Conservation (phyloP, 2,888 invertebrate genomes). For the Pristionchus fissidentatus region DNA sequence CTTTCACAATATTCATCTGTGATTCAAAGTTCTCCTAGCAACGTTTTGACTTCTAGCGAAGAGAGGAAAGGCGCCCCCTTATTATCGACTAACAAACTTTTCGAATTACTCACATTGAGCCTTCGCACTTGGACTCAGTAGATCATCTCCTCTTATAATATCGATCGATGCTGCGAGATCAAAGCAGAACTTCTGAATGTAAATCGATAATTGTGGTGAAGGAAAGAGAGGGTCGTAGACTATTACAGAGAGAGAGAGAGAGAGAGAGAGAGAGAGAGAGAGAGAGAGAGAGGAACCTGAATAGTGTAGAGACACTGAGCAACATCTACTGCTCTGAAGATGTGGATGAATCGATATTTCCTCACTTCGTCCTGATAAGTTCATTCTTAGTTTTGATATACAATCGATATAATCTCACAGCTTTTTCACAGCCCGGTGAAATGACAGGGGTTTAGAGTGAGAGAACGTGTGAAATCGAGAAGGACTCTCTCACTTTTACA, state of each 20-base stretch:
- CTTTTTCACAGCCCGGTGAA: too few relatives aligned
- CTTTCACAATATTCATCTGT: too few relatives aligned
- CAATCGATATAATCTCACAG: too few relatives aligned
- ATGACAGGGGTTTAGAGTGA: too few relatives aligned
- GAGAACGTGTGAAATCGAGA: too few relatives aligned
- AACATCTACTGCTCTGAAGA: slow-evolving; percentile 72
- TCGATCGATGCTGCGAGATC: slow-evolving; percentile 70
- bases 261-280: too few relatives aligned
- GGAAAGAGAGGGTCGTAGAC: background rate
- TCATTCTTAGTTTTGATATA: background rate
- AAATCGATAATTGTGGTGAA: background rate
- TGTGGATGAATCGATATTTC: slow-evolving; percentile 67
- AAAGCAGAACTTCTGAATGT: slow-evolving; percentile 71
- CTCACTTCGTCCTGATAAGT: slow-evolving; percentile 60
- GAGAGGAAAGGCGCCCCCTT: too few relatives aligned
- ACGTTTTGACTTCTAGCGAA: too few relatives aligned
- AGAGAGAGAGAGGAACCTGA: slow-evolving; percentile 43
- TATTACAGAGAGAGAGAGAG: too few relatives aligned
- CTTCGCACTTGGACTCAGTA: slow-evolving; percentile 67
- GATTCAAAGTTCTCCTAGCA: too few relatives aligned
- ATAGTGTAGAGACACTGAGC: slow-evolving; percentile 61
- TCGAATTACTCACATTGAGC: slow-evolving; percentile 67
- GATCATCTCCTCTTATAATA: slow-evolving; percentile 61
- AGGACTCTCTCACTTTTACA: too few relatives aligned
- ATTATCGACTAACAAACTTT: too few relatives aligned